Conservation (phyloP, 2,797 vertebrate species). For the Dallia pectoralis region DNA sequence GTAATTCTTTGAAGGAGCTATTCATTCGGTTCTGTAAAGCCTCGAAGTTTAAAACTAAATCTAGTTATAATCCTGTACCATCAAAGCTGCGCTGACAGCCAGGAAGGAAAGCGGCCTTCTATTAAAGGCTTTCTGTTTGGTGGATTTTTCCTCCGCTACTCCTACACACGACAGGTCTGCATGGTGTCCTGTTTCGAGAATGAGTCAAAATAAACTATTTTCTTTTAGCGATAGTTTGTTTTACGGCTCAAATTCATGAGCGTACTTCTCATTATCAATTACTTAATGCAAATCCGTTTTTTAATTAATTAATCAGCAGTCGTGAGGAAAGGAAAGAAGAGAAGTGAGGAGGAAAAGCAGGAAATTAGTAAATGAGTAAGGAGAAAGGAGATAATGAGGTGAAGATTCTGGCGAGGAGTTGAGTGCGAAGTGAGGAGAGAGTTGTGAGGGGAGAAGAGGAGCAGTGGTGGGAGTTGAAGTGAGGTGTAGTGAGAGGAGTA, state of each 20-base stretch:
- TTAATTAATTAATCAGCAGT: conserved; percentile 15
- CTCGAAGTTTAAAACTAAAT: conserved; percentile 60
- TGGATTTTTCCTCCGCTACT: conserved; percentile 53
- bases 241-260: conserved; percentile 43
- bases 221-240: neutral
- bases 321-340: neutral
- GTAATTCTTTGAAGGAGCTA: conserved; percentile 58
- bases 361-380: too few relatives aligned
- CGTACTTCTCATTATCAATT: conserved; percentile 50
- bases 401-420: too few relatives aligned
- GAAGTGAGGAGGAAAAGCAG: too few relatives aligned
- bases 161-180: conserved; percentile 48
- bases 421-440: too few relatives aligned
- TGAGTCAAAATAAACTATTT: neutral
- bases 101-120: conserved; percentile 61
- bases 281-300: conserved; percentile 14
- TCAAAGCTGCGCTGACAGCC: conserved; percentile 63
- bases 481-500: too few relatives aligned
- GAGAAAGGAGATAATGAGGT: too few relatives aligned
- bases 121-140: conserved; percentile 53
- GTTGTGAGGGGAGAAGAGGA: too few relatives aligned
- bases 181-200: neutral
- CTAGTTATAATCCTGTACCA: conserved; percentile 63
- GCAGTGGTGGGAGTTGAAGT: too few relatives aligned
- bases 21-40: conserved; percentile 39